phyloP scores from a whole-genome alignment of 92 coral and sea anemone species.

The Micromussa lordhowensis region DNA sequence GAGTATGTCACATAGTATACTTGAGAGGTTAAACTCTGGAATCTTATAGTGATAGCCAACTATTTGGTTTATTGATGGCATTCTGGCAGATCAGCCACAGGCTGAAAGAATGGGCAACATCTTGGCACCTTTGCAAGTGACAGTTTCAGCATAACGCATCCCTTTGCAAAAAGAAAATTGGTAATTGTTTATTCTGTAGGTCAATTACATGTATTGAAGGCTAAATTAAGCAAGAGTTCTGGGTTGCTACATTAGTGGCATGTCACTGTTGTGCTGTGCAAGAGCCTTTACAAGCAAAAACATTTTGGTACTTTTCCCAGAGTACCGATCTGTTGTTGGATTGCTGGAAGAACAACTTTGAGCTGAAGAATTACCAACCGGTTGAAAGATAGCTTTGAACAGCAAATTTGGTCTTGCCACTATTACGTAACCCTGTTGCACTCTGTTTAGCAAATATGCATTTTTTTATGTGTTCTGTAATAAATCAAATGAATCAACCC shows the following conservation, averaged over 20 bases:
- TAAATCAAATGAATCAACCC: background rate
- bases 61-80: conserved; percentile 10
- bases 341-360: background rate
- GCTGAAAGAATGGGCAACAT: conserved; percentile 34
- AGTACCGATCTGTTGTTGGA: background rate
- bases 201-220: too few relatives aligned
- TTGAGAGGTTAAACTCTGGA: too few relatives aligned
- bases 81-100: conserved; percentile 35
- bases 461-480: background rate
- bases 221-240: too few relatives aligned
- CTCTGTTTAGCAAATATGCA: background rate
- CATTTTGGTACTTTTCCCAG: background rate
- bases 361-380: background rate
- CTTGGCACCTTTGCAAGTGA: too few relatives aligned
- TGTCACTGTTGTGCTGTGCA: too few relatives aligned
- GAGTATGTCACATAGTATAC: too few relatives aligned
- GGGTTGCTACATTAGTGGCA: too few relatives aligned
- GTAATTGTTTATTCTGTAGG: too few relatives aligned
- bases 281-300: background rate
- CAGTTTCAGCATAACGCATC: too few relatives aligned
- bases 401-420: background rate
- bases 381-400: background rate
- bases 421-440: background rate
- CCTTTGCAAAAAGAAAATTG: too few relatives aligned
- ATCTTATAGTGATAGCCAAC: background rate